Conservation (phyloP, 2,888 invertebrate genomes). For the Caradrina kadenii region DNA sequence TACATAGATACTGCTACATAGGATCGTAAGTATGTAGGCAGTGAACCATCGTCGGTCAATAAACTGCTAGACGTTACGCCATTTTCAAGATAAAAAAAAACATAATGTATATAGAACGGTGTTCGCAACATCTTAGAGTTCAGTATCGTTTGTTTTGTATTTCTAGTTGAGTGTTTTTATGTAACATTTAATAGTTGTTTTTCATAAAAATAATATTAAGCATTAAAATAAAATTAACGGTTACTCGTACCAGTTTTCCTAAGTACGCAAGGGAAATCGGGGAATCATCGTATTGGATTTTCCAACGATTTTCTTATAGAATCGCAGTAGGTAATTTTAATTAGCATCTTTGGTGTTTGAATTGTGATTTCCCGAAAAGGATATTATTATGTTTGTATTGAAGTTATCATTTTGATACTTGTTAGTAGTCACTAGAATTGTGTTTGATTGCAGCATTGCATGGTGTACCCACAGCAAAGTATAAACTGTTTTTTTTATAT, state of each 20-base stretch:
- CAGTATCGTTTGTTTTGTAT: conserved; percentile 37
- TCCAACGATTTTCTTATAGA: background rate
- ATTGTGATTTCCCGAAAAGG: background rate
- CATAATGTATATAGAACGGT: conserved; percentile 50
- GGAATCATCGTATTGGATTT: conserved; percentile 16
- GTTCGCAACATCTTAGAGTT: conserved; percentile 52
- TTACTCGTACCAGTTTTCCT: conserved; percentile 10
- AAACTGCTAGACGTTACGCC: conserved; percentile 54
- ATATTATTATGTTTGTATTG: background rate
- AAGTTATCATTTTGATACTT: too few relatives aligned
- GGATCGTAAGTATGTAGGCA: conserved; percentile 56
- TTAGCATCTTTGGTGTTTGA: background rate
- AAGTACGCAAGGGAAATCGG: conserved; percentile 12
- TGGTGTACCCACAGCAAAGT: too few relatives aligned
- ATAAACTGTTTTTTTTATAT: too few relatives aligned
- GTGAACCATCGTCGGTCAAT: conserved; percentile 57
- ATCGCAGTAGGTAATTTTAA: background rate
- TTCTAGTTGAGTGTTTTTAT: conserved; percentile 28
- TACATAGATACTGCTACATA: conserved; percentile 52
- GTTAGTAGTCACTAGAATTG: too few relatives aligned
- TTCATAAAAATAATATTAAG: conserved; percentile 6
- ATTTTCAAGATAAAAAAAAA: conserved; percentile 51
- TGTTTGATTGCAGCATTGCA: too few relatives aligned
- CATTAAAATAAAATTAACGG: conserved; percentile 22
- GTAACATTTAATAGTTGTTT: conserved; percentile 23